Base-by-base conservation (phyloP, 64 coral and sea anemone genomes). In the Trachythela sp. region DNA sequence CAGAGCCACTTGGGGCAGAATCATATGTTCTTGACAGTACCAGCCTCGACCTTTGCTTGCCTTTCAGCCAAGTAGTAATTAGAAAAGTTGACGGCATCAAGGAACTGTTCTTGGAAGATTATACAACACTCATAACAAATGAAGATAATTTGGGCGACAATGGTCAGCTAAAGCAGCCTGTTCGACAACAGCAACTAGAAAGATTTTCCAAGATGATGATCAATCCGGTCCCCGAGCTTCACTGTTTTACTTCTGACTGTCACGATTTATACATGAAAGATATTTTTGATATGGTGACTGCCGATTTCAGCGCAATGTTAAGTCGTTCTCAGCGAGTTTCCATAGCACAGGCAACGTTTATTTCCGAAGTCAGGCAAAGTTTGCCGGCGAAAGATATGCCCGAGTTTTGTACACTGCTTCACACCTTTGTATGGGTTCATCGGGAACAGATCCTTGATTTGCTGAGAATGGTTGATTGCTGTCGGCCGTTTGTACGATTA, bases 91-190 rank as follows among this genome's bases (percentile, higher is more conserved):
- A 97, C 14, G 70, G 48, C 22, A 31, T 90, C 31, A 85, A 97
- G 26, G 76, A 87, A 24, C 86, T 97, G 15, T 93, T 97, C 27
- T 34, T 89, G 45, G 92, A 94, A 87, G 90, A 97, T 39, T 68
- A 89, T 18, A 9, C 31, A 39, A 10, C 8, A 36, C 33, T 80
- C 9, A 0, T 13, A 35, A 29, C 31, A 35, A 39, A 80, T 80
- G 75, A 80, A 80, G 33, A 39, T 34, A 80, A 80, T 36, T 2
- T 15, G 8, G 56, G 22, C 56, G 34, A 80, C 31, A 37, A 80
- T 80, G 34, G 34, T 22, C 75, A 80, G 30, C 75, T 80, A 35
- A 80, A 18, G 37, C 75, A 35, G 37, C 13, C 20, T 36, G 27
- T 80, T 39, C 37, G 13, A 0, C 33, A 35, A 80, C 4, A 80